These are phyloP conservation scores for Zaprionus kolodkinae DNA, from an alignment of 1,140 invertebrate species.

Conservation along the genomic window DNA sequence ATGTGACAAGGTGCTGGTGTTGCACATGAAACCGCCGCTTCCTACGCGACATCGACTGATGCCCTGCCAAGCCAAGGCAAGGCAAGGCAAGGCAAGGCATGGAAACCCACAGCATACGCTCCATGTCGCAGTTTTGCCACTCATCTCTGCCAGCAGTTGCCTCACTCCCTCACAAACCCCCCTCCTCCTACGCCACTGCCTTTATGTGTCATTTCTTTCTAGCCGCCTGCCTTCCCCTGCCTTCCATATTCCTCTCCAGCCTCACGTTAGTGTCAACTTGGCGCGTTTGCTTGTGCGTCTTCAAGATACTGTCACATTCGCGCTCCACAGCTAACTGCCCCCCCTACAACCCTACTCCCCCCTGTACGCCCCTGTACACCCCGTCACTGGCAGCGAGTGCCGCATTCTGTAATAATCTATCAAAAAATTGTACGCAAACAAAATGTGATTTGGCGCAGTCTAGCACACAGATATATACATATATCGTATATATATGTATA, in stretches of 20 bases:
- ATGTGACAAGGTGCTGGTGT: slow-evolving; percentile 65
- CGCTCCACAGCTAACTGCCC: slow-evolving; percentile 1
- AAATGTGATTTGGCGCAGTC: slow-evolving; percentile 71
- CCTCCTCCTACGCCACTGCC: background rate
- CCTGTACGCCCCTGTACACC: background rate
- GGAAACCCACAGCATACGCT: slow-evolving; percentile 58
- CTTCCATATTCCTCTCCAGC: background rate
- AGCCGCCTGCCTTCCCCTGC: slow-evolving; percentile 20
- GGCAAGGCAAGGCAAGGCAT: background rate
- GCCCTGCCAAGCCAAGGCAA: background rate
- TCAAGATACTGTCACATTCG: slow-evolving; percentile 68
- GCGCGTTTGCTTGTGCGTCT: slow-evolving; percentile 70
- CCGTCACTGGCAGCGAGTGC: slow-evolving; percentile 29
- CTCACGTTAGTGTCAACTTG: slow-evolving; percentile 61
- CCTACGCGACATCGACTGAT: slow-evolving; percentile 26
- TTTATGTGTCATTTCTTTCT: slow-evolving; percentile 21
- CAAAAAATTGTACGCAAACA: slow-evolving; percentile 80
- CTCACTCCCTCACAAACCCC: background rate
- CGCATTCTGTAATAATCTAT: slow-evolving; percentile 79
- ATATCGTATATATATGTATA: too few species aligned
- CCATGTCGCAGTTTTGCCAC: slow-evolving; percentile 10
- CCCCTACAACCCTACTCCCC: too few species aligned
- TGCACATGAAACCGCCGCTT: slow-evolving; percentile 40
- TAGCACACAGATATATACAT: slow-evolving; percentile 10
- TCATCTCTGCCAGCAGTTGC: background rate